Evolutionary conservation across 2,113 vertebrate species (phyloP).

Genomic region (Ochotona princeps): DNA sequence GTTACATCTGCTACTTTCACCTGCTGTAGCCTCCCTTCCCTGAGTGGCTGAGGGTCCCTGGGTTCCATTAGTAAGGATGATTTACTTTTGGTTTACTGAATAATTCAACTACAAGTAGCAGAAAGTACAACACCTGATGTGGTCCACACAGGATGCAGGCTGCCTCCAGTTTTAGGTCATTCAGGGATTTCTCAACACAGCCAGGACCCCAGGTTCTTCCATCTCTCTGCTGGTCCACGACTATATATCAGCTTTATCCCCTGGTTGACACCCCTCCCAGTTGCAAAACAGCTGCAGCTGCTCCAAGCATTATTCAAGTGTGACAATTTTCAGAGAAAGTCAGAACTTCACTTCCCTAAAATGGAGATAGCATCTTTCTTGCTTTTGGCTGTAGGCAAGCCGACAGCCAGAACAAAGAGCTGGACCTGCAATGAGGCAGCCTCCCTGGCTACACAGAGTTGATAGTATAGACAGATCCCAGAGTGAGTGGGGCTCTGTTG

Average conservation of each 20-base stretch:
- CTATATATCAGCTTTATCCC: neutral
- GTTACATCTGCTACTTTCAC: neutral
- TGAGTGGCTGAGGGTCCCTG: neutral
- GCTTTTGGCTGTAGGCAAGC: neutral
- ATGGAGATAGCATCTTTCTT: neutral
- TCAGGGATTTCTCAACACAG: neutral
- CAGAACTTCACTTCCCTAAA: neutral
- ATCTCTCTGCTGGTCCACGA: neutral
- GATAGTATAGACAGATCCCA: neutral
- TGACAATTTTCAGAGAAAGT: neutral
- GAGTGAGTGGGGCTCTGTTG: too few species aligned
- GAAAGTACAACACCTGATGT: neutral
- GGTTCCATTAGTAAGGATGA: too few species aligned
- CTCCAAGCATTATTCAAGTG: neutral
- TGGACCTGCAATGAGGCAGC: fast-evolving
- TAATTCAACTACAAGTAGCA: neutral
- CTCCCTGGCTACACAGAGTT: neutral
- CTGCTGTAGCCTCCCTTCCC: too few species aligned
- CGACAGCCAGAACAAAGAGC: neutral
- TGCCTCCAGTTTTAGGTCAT: neutral
- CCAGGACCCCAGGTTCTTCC: neutral
- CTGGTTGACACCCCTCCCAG: neutral
- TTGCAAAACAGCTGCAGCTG: neutral
- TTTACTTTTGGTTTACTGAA: too few species aligned
- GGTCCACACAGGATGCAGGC: neutral